phyloP scores from a whole-genome alignment of 1,140 invertebrate species.

The Metopolophium dirhodum region DNA sequence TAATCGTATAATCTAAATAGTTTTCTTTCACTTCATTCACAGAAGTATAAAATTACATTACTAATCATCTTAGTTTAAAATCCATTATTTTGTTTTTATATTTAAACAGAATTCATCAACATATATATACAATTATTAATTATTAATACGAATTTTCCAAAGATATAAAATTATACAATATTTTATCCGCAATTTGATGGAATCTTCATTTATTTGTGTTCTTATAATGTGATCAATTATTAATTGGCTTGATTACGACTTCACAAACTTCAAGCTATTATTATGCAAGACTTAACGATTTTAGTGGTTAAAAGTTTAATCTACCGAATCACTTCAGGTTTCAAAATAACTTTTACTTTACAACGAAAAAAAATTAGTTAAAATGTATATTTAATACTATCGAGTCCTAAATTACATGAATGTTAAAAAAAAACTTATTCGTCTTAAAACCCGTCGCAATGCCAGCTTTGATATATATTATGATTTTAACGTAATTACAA shows the following conservation, averaged over 20 bases:
- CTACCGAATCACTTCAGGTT: neutral
- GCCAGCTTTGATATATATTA: neutral
- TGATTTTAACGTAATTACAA: neutral
- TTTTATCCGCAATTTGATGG: neutral
- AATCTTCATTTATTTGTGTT: neutral
- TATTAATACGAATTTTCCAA: neutral
- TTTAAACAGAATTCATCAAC: neutral
- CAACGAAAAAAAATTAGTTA: neutral
- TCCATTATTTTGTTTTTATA: neutral
- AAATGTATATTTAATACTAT: neutral
- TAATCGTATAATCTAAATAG: neutral
- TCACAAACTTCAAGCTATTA: neutral
- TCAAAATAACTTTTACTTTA: neutral
- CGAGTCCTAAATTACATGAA: neutral
- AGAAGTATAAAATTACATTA: neutral
- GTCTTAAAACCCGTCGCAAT: neutral
- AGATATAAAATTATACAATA: neutral
- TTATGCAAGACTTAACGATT: neutral
- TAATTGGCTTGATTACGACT: neutral
- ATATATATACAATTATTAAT: neutral
- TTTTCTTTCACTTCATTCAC: neutral
- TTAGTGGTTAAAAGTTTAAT: slow-evolving; percentile 12
- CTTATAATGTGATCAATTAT: neutral
- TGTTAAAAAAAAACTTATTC: neutral
- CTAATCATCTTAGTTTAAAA: neutral